Base-by-base conservation (phyloP, 2,113 vertebrate species). In the Lepus europaeus region DNA sequence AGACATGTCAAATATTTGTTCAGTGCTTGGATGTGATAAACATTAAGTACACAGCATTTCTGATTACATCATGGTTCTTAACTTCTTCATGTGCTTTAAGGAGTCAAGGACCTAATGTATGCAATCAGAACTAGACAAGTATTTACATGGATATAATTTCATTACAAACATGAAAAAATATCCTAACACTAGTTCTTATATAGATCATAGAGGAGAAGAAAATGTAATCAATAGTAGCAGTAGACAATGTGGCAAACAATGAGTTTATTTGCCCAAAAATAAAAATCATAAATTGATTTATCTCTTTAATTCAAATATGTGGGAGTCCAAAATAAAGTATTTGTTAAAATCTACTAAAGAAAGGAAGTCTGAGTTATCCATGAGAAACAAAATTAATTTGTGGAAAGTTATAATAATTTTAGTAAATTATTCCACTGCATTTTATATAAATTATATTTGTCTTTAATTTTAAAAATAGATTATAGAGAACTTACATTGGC, bases 401-500 rank as follows among this genome's bases (percentile, higher is more conserved):
- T 56, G 2, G 19, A 76, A 76, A 63, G 4, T 66, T 27, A 76
- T 59, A 9, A 72, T 17, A 85, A 56, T 49, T 78, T 56, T 61
- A 39, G n/a, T 53, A 95, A 74, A 70, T 9, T 27, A 80, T 53
- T 45, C 23, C 5, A 29, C 9, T 1, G 3, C 20, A 17, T 56
- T 87, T 94, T 88, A 56, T 89, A 56, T 59, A n/a, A 56, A 33
- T 49, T 87, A 14, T 2, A 61, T 39, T 59, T 96, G 49, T 72
- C 53, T 72, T 61, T 27, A 31, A 81, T 90, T 92, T 87, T 78
- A 39, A 72, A 77, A 86, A 27, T n/a, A 56, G 12, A 63, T 17
- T 19, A 68, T 3, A 25, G 63, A 81, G 90, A 91, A 95, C 79
- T 93, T 94, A 94, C 91, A 74, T 36, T 88, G 27, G 70, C 56